phyloP scores from a whole-genome alignment of 1,140 invertebrate genomes.

The Diachasmimorpha longicaudata region DNA sequence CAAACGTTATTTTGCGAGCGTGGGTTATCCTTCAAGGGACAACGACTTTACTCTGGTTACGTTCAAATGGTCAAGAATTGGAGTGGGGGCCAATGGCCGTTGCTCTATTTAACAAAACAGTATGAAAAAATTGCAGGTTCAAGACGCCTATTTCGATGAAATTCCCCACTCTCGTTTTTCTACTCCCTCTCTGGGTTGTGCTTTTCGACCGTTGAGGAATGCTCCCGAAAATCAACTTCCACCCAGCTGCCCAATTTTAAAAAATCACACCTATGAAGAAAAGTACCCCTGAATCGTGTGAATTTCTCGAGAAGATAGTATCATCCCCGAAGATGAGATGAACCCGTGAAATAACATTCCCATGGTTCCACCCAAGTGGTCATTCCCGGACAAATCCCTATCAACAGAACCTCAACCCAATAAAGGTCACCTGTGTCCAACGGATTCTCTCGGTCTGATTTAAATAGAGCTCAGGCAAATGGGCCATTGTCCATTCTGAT shows the following conservation, averaged over 20 bases:
- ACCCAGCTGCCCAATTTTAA: neutral
- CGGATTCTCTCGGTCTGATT: slow-evolving; percentile 34
- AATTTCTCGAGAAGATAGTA: too few species aligned
- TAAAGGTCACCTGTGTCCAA: slow-evolving; percentile 18
- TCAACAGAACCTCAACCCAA: slow-evolving; percentile 3
- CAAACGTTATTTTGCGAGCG: neutral
- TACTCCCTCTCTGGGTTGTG: neutral
- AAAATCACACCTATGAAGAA: too few species aligned
- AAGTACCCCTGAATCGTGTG: too few species aligned
- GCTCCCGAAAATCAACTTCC: neutral
- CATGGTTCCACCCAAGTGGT: neutral
- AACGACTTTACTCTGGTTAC: neutral
- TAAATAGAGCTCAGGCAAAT: slow-evolving; percentile 24
- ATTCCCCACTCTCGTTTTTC: neutral
- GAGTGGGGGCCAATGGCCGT: slow-evolving; percentile 14
- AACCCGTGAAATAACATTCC: neutral
- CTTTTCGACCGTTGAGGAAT: neutral
- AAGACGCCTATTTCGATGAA: neutral
- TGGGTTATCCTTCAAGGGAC: neutral
- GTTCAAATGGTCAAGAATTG: slow-evolving; percentile 1
- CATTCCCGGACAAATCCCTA: slow-evolving; percentile 10
- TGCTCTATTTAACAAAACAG: slow-evolving; percentile 22
- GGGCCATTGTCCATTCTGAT: neutral
- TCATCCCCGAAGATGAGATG: neutral
- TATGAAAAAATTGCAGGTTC: neutral